Percentiles rank a stretch among this genome's conserved stretches.
Evolutionary conservation across 2,797 vertebrate genomes (phyloP).

Genomic region (Phrynocephalus forsythii): DNA sequence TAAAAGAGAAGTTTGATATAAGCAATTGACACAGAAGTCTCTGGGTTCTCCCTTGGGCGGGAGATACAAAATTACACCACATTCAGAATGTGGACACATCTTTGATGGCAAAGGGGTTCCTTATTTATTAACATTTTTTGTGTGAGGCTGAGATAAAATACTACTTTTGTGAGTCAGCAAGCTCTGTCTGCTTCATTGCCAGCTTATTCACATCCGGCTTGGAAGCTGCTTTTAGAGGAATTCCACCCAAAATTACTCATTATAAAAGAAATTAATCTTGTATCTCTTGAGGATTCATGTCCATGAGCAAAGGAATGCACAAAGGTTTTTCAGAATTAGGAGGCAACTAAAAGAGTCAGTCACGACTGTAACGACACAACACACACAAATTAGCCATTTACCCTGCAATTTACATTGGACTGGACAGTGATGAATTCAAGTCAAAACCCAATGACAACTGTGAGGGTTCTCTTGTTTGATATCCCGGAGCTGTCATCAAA

Average conservation of each 20-base stretch:
- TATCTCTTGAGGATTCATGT: not conserved
- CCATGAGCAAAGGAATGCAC: not conserved
- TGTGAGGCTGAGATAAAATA: constrained; percentile 8
- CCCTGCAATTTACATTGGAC: no score
- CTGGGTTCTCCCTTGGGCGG: no score
- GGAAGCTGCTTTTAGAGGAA: not conserved
- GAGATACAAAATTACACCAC: not conserved
- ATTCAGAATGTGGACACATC: not conserved
- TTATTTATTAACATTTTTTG: constrained; percentile 3
- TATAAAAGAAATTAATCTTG: not conserved
- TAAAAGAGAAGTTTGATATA: not conserved
- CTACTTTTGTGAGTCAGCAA: constrained; percentile 16
- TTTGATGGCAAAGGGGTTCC: not conserved
- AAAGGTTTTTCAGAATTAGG: not conserved
- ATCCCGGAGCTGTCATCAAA: no score
- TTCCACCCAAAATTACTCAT: not conserved
- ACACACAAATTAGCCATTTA: no score
- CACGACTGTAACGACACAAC: no score
- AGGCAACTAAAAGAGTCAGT: not conserved
- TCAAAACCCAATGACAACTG: no score
- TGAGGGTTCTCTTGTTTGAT: no score
- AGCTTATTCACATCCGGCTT: constrained; percentile 17
- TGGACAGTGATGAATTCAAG: no score
- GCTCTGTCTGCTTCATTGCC: not conserved
- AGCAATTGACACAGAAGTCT: not conserved